phyloP scores from a whole-genome alignment of 2,888 invertebrate species.

The Lobophora halterata region DNA sequence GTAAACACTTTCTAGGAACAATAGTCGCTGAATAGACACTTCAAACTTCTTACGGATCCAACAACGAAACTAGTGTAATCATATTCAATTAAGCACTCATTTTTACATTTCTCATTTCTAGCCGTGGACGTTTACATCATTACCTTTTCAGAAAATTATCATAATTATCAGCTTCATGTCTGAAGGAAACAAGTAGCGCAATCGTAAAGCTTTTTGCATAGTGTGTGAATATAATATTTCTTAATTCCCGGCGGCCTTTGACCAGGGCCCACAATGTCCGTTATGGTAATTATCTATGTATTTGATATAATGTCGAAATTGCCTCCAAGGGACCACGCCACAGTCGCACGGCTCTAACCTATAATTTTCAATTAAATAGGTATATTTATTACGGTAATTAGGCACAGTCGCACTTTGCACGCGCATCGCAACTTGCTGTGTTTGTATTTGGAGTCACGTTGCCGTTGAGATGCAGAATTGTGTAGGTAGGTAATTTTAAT shows the following conservation, averaged over 20 bases:
- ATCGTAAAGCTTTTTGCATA: too few relatives aligned
- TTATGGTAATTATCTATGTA: slow-evolving; percentile 33
- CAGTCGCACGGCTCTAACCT: slow-evolving; percentile 13
- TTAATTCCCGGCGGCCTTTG: slow-evolving; percentile 4
- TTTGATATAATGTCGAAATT: slow-evolving; percentile 24
- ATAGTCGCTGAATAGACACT: not conserved
- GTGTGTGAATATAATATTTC: too few relatives aligned
- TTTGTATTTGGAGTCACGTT: slow-evolving; percentile 50
- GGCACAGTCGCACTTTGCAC: slow-evolving; percentile 31
- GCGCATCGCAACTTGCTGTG: slow-evolving; percentile 37
- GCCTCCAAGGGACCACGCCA: slow-evolving; percentile 21
- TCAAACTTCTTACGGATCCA: too few relatives aligned
- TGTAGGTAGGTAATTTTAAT: slow-evolving; percentile 16
- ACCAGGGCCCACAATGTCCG: slow-evolving; percentile 19
- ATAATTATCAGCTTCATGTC: too few relatives aligned
- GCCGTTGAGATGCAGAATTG: slow-evolving; percentile 40
- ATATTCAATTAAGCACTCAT: too few relatives aligned
- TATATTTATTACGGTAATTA: slow-evolving; percentile 18
- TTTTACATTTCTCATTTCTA: too few relatives aligned
- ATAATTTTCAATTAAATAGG: slow-evolving; percentile 19
- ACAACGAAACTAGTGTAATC: too few relatives aligned
- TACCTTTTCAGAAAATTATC: too few relatives aligned
- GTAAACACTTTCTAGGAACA: slow-evolving; percentile 13
- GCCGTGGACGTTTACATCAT: too few relatives aligned
- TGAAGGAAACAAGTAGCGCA: too few relatives aligned